Evolutionary conservation across 2,888 invertebrate species (phyloP).

Genomic region (Anoplius nigerrimus): DNA sequence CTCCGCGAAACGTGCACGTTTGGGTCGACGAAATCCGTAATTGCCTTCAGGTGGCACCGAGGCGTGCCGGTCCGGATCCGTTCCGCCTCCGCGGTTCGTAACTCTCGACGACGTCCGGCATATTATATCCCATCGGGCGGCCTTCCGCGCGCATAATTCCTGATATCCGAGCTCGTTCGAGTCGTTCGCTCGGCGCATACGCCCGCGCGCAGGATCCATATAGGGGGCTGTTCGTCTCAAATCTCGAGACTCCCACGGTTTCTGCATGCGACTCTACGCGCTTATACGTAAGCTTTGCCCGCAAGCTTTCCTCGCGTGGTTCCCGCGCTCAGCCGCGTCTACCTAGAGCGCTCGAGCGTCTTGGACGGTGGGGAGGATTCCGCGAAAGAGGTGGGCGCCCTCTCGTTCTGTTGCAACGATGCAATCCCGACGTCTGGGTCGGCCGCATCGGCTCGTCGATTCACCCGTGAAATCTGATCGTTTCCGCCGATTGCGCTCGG

Average conservation of each 20-base stretch:
- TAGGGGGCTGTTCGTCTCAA: not conserved
- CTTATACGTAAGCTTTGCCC: no score
- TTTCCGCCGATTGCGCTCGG: slow-evolving; percentile 35
- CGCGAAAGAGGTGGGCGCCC: slow-evolving; percentile 8
- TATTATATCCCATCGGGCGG: not conserved
- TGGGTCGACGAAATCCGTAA: not conserved
- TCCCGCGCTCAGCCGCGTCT: no score
- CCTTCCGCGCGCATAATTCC: not conserved
- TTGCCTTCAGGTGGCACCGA: not conserved
- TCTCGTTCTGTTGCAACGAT: slow-evolving; percentile 32
- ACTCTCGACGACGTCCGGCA: no score
- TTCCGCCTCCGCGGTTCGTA: no score
- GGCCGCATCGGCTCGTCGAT: slow-evolving; percentile 46
- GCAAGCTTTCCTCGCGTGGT: no score
- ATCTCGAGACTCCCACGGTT: not conserved
- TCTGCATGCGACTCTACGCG: not conserved
- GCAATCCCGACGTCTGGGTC: slow-evolving; percentile 38
- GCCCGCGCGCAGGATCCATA: not conserved
- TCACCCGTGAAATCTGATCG: slow-evolving; percentile 45
- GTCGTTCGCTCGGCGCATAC: not conserved
- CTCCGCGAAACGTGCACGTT: not conserved
- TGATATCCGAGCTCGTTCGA: slow-evolving; percentile 1
- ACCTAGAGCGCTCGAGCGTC: slow-evolving; percentile 29
- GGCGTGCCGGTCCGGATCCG: not conserved
- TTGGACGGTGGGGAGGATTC: not conserved